Percentiles rank a stretch among this genome's conserved stretches.
These are phyloP conservation scores for Priapulus caudatus DNA, from an alignment of 2,888 invertebrate genomes.

Conservation along the genomic window DNA sequence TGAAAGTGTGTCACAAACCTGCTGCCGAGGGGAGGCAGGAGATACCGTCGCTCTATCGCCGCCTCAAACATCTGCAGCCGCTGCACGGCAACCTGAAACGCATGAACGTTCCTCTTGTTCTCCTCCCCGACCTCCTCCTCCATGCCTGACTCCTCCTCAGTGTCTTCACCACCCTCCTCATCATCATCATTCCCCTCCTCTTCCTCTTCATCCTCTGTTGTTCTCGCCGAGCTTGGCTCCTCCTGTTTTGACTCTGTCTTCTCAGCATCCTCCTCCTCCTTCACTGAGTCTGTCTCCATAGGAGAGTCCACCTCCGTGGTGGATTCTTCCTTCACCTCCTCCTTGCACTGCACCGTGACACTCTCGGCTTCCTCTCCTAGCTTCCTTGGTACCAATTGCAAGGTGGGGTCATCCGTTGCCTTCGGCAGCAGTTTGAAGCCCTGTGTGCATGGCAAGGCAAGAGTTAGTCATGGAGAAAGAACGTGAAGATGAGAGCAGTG, in stretches of 20 bases:
- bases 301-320: not conserved
- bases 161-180: conserved; percentile 11
- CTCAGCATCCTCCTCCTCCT: not conserved
- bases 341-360: too few relatives aligned
- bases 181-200: conserved; percentile 24
- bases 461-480: too few relatives aligned
- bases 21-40: conserved; percentile 74
- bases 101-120: conserved; percentile 55
- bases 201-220: conserved; percentile 18
- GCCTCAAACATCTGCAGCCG: conserved; percentile 70
- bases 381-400: too few relatives aligned
- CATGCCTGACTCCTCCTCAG: conserved; percentile 7
- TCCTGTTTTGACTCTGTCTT: too few relatives aligned
- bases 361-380: too few relatives aligned
- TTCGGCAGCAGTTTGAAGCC: conserved; percentile 66
- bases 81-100: conserved; percentile 50
- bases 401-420: conserved; percentile 46
- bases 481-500: too few relatives aligned
- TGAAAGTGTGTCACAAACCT: too few relatives aligned
- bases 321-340: too few relatives aligned
- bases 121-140: conserved; percentile 62
- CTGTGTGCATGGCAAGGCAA: too few relatives aligned
- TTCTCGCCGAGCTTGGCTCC: conserved; percentile 32
- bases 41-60: conserved; percentile 80
- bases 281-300: not conserved